Conservation (phyloP, 2,113 vertebrate genomes). For the Conger conger region DNA sequence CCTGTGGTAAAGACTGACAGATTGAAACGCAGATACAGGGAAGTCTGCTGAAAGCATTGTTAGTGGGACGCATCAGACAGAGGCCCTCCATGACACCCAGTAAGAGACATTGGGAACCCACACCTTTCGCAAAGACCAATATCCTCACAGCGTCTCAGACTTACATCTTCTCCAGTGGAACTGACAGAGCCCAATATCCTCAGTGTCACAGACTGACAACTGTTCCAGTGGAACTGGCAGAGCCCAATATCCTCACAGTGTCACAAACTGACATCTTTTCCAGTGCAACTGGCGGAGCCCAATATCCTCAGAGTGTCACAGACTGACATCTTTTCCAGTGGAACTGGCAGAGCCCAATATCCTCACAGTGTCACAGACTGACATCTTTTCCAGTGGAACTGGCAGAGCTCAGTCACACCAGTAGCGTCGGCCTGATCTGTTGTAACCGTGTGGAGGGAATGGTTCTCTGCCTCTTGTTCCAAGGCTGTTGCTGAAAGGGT, state of each 20-base stretch:
- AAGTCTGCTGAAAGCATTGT: not conserved
- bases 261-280: too few species aligned
- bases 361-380: not conserved
- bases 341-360: too few species aligned
- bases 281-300: too few species aligned
- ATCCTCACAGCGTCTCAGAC: not conserved
- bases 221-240: too few species aligned
- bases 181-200: too few species aligned
- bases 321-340: too few species aligned
- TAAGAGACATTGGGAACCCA: not conserved
- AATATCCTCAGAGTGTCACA: not conserved
- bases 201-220: too few species aligned
- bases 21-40: conserved; percentile 23
- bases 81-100: not conserved
- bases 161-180: too few species aligned
- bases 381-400: not conserved
- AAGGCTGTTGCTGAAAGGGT: not conserved
- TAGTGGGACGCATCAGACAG: not conserved
- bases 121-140: not conserved
- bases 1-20: conserved; percentile 29
- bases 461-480: not conserved
- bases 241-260: too few species aligned
- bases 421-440: not conserved
- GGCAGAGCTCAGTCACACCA: not conserved
- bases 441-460: not conserved